Conservation (phyloP, 2,888 invertebrate species). For the Apodemia mormo region DNA sequence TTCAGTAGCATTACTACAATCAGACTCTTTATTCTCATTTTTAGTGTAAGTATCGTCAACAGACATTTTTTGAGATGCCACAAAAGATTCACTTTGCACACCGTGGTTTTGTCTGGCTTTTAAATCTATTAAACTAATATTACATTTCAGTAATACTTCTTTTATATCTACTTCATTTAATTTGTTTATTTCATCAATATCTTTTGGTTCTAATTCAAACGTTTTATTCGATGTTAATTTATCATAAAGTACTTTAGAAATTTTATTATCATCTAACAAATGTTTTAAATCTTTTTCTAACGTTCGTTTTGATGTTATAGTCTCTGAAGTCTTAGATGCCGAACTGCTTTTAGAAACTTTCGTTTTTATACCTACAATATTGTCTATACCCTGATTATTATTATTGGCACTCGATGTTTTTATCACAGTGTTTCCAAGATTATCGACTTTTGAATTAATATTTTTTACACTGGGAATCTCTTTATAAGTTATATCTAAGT, state of each 20-base stretch:
- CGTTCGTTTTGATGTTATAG: constrained; percentile 43
- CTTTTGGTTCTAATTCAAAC: constrained; percentile 68
- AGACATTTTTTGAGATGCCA: background rate
- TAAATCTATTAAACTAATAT: constrained; percentile 50
- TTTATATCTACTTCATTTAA: constrained; percentile 59
- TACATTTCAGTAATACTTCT: constrained; percentile 59
- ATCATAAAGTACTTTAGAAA: constrained; percentile 61
- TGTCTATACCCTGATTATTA: constrained; percentile 42
- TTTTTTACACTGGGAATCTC: constrained; percentile 33
- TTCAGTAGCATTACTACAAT: constrained; percentile 14
- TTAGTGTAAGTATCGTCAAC: background rate
- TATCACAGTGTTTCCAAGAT: background rate
- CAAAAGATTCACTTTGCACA: background rate
- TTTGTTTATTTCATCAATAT: constrained; percentile 74
- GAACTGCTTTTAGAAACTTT: constrained; percentile 43
- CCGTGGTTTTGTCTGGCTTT: background rate
- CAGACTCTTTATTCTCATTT: background rate
- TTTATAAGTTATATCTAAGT: constrained; percentile 60
- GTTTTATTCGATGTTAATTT: constrained; percentile 70
- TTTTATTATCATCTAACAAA: constrained; percentile 62
- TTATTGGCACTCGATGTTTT: constrained; percentile 36
- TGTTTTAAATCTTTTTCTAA: constrained; percentile 55
- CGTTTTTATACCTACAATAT: constrained; percentile 44
- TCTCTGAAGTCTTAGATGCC: constrained; percentile 36
- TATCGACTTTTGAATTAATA: background rate